These are phyloP conservation scores for Nymphalis io DNA, from an alignment of 1,140 invertebrate species.

Conservation along the genomic window DNA sequence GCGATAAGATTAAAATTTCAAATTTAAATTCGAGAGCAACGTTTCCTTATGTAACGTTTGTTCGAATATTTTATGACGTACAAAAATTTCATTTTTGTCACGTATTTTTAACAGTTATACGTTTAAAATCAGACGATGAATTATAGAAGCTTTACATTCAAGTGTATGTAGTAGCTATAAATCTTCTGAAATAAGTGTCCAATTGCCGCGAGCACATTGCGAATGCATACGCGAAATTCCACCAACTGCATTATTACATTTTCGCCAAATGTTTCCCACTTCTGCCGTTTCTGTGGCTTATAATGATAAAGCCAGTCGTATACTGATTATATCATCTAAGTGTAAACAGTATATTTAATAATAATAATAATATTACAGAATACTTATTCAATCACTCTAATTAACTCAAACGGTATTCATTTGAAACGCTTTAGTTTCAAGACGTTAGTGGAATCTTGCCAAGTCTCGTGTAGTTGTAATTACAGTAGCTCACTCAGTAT, in stretches of 20 bases:
- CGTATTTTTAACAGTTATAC: not conserved
- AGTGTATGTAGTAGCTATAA: conserved; percentile 12
- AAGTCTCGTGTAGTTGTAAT: too few species aligned
- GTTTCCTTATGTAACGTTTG: too few species aligned
- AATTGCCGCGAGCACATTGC: conserved; percentile 24
- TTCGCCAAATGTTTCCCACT: conserved; percentile 28
- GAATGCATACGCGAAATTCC: conserved; percentile 26
- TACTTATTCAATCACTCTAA: too few species aligned
- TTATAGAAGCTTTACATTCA: conserved; percentile 9
- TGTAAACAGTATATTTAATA: too few species aligned
- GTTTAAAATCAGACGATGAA: not conserved
- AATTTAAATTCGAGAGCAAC: too few species aligned
- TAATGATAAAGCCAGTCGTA: not conserved
- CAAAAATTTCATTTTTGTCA: not conserved
- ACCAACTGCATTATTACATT: conserved; percentile 30
- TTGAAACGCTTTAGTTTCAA: too few species aligned
- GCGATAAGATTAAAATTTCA: too few species aligned
- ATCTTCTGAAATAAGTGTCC: conserved; percentile 25
- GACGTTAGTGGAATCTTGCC: too few species aligned
- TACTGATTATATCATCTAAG: not conserved
- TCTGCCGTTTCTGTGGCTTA: conserved; percentile 24
- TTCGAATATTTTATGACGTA: too few species aligned
- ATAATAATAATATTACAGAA: too few species aligned
- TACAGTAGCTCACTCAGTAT: not conserved
- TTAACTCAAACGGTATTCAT: too few species aligned